These are phyloP conservation scores for Zhengitettix transpicula DNA, from an alignment of 2,888 invertebrate species.

Conservation along the genomic window DNA sequence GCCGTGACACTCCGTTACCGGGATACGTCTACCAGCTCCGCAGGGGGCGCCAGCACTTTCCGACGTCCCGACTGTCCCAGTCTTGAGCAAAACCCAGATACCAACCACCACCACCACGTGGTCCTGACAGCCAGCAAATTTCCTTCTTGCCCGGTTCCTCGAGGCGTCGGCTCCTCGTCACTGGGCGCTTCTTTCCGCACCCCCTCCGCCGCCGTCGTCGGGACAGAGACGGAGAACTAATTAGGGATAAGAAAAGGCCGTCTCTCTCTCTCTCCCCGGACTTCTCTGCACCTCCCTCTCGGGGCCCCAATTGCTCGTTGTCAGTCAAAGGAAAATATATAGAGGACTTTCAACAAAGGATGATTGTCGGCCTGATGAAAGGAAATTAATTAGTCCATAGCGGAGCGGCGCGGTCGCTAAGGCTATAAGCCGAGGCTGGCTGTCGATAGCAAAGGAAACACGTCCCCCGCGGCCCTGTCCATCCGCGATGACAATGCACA, in stretches of 20 bases:
- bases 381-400: conserved; percentile 23
- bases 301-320: background rate
- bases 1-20: too few species aligned
- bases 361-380: conserved; percentile 23
- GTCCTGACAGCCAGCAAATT: conserved; percentile 1
- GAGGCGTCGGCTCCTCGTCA: conserved; percentile 6
- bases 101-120: background rate
- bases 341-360: conserved; percentile 13
- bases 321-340: conserved; percentile 22
- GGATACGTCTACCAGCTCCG: background rate
- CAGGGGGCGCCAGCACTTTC: background rate
- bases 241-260: conserved; percentile 23
- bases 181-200: background rate
- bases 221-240: conserved; percentile 19
- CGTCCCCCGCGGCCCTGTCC: background rate
- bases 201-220: conserved; percentile 13
- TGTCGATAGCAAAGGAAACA: background rate
- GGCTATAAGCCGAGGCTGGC: background rate
- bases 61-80: background rate
- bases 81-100: background rate
- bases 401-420: conserved; percentile 1
- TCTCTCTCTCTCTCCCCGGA: conserved; percentile 16
- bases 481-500: background rate
- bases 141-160: conserved; percentile 9
- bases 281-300: conserved; percentile 7